phyloP scores from a whole-genome alignment of 2,797 vertebrate genomes.

The Merluccius polli region DNA sequence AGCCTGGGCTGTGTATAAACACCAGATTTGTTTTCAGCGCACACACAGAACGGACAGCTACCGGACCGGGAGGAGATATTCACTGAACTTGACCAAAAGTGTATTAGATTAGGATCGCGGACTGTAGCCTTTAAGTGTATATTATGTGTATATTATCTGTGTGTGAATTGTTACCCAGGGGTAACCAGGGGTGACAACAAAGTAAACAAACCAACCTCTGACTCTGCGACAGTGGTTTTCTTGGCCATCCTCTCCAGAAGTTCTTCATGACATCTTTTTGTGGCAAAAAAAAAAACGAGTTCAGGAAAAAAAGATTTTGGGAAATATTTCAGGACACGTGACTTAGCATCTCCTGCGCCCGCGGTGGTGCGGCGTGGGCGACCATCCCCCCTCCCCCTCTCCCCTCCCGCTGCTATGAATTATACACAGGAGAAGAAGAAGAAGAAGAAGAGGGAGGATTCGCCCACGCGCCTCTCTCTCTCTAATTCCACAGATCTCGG shows the following conservation, averaged over 20 bases:
- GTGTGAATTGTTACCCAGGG: background rate
- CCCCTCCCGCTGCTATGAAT: conserved; percentile 42
- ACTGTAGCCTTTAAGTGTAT: too few species aligned
- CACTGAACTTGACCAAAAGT: too few species aligned
- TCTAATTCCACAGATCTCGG: conserved; percentile 47
- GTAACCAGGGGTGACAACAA: background rate
- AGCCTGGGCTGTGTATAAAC: too few species aligned
- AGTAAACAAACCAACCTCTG: conserved; percentile 77
- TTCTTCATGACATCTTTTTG: conserved; percentile 86
- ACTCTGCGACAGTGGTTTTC: conserved; percentile 82
- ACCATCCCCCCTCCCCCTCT: background rate
- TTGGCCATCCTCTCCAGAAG: conserved; percentile 85
- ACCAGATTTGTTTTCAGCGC: too few species aligned
- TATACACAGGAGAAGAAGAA: conserved; percentile 55
- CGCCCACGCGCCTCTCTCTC: background rate
- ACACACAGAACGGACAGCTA: too few species aligned
- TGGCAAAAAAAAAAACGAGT: conserved; percentile 30
- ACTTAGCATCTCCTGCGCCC: background rate
- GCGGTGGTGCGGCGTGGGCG: background rate
- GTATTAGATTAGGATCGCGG: too few species aligned
- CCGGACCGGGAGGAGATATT: too few species aligned
- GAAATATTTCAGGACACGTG: background rate
- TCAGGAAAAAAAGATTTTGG: conserved; percentile 61
- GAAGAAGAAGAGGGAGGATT: conserved; percentile 36
- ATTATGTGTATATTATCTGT: background rate